These are phyloP conservation scores for Laothoe populi DNA, from an alignment of 2,888 invertebrate species.

Conservation along the genomic window DNA sequence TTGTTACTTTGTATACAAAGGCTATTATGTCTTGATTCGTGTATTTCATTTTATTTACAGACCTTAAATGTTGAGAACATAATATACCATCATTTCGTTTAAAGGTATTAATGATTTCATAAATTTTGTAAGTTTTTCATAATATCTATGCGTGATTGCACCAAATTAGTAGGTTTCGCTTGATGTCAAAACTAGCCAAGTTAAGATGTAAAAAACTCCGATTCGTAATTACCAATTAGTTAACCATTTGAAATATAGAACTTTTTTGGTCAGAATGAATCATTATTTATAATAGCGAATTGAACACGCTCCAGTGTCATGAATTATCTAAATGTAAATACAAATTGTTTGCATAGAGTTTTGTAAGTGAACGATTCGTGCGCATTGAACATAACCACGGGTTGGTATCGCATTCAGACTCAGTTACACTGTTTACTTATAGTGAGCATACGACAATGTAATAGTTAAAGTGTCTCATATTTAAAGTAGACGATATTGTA, in stretches of 20 bases:
- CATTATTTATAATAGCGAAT: conserved; percentile 8
- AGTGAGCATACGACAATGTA: conserved; percentile 12
- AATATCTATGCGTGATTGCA: too few species aligned
- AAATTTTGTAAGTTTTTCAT: too few species aligned
- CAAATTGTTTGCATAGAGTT: conserved; percentile 23
- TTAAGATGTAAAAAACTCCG: too few species aligned
- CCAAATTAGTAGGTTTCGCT: too few species aligned
- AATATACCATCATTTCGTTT: background rate
- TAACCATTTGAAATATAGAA: background rate
- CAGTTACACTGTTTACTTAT: conserved; percentile 3
- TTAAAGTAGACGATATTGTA: conserved; percentile 37
- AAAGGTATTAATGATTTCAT: too few species aligned
- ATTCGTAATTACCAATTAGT: background rate
- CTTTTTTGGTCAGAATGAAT: conserved; percentile 13
- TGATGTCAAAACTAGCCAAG: too few species aligned
- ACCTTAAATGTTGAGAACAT: background rate
- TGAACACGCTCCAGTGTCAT: conserved; percentile 8
- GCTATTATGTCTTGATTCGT: conserved; percentile 12
- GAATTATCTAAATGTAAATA: conserved; percentile 20
- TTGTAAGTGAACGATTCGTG: conserved; percentile 22
- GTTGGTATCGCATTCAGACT: conserved; percentile 18
- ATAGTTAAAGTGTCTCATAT: conserved; percentile 35
- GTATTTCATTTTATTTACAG: conserved; percentile 6
- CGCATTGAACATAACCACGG: conserved; percentile 6
- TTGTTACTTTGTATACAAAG: conserved; percentile 24